Evolutionary conservation across 2,888 invertebrate species (phyloP).

Genomic region (Harmothoe impar): DNA sequence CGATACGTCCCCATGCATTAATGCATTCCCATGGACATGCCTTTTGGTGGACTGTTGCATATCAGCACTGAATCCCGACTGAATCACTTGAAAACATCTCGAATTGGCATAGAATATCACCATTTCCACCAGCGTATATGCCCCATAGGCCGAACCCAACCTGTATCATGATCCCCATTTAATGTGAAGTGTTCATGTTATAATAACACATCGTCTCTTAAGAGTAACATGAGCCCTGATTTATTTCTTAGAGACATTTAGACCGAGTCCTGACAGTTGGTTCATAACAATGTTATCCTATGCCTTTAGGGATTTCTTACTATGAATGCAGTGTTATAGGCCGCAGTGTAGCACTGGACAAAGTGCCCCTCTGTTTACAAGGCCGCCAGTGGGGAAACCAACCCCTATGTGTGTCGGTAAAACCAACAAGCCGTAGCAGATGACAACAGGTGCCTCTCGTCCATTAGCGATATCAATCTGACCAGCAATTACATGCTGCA

Average conservation of each 20-base stretch:
- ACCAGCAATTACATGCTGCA: conserved; percentile 39
- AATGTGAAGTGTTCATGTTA: background rate
- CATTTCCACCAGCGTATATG: no score
- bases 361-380: background rate
- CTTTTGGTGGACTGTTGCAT: no score
- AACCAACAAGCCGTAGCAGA: conserved; percentile 16
- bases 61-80: no score
- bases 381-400: background rate
- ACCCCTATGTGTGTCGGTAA: conserved; percentile 13
- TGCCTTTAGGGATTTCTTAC: background rate
- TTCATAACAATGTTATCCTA: conserved; percentile 13
- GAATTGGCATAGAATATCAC: no score
- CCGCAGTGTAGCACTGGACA: background rate
- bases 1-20: no score
- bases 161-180: background rate
- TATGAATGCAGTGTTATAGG: background rate
- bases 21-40: no score
- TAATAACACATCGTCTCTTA: background rate
- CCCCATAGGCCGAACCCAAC: no score
- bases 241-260: background rate
- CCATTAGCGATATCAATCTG: conserved; percentile 59
- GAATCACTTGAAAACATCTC: no score
- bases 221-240: background rate
- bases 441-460: conserved; percentile 50
- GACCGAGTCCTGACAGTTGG: background rate